Evolutionary conservation across 2,888 invertebrate genomes (phyloP).

Genomic region (Drosophila lacicola): DNA sequence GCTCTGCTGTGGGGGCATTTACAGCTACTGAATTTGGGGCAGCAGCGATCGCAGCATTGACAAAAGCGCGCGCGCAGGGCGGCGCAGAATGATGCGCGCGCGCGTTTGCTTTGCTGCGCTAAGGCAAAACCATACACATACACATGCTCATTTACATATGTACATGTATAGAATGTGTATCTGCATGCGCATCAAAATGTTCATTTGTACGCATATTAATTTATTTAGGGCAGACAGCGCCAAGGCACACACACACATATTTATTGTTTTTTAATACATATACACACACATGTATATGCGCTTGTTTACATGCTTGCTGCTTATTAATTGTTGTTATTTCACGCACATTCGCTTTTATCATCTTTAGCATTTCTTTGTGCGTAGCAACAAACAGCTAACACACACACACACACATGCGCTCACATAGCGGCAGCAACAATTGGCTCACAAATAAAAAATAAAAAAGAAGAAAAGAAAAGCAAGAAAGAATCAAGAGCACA

Average conservation of each 20-base stretch:
- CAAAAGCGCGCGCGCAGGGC: background rate
- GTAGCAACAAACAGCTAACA: slow-evolving; percentile 43
- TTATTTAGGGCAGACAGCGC: slow-evolving; percentile 52
- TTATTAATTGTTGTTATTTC: slow-evolving; percentile 36
- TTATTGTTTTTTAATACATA: slow-evolving; percentile 1
- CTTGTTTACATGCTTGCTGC: slow-evolving; percentile 16
- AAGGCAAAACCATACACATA: slow-evolving; percentile 1
- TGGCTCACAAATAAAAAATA: slow-evolving; percentile 38
- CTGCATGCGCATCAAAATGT: slow-evolving; percentile 8
- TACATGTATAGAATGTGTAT: background rate
- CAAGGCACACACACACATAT: slow-evolving; percentile 23
- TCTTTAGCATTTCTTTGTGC: slow-evolving; percentile 32
- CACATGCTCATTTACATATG: background rate
- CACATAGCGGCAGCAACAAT: slow-evolving; percentile 43
- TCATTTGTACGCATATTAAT: slow-evolving; percentile 43
- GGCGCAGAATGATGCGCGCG: slow-evolving; percentile 34
- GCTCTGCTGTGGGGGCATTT: slow-evolving; percentile 15
- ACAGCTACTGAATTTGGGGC: slow-evolving; percentile 41
- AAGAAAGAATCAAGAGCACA: slow-evolving; percentile 30
- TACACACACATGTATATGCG: slow-evolving; percentile 2
- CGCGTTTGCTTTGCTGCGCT: slow-evolving; percentile 10
- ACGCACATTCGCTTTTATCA: slow-evolving; percentile 33
- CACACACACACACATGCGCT: slow-evolving; percentile 15
- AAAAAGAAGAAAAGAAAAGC: slow-evolving; percentile 26
- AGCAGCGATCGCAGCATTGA: slow-evolving; percentile 29